Conservation (phyloP, 2,113 vertebrate species). For the Miniopterus natalensis region DNA sequence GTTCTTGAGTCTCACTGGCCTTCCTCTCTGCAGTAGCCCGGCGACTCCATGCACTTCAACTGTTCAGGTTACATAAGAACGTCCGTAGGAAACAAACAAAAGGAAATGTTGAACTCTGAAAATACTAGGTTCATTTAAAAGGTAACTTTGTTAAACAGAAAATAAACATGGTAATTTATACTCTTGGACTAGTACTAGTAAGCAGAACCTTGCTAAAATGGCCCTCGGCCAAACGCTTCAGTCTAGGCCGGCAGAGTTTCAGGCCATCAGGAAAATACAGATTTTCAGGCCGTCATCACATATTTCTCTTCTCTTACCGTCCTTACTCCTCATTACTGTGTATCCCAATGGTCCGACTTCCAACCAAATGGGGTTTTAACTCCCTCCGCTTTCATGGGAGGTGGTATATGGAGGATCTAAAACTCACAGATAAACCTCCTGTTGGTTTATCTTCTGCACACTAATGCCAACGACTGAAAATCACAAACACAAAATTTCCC, state of each 20-base stretch:
- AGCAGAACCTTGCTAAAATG: neutral
- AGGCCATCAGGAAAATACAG: neutral
- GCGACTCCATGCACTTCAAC: neutral
- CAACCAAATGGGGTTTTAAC: slow-evolving; percentile 9
- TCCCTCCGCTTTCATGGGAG: neutral
- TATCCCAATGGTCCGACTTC: neutral
- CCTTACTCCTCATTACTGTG: neutral
- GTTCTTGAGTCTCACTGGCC: fast-evolving
- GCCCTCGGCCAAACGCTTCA: neutral
- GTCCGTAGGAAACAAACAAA: neutral
- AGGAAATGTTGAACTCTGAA: neutral
- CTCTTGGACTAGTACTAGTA: neutral
- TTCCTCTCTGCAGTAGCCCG: neutral
- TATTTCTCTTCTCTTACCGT: neutral
- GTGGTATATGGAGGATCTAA: neutral
- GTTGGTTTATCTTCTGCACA: neutral
- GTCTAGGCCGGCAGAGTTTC: neutral
- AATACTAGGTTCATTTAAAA: neutral
- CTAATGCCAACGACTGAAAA: slow-evolving; percentile 58
- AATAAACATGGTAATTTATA: neutral
- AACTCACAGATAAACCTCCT: slow-evolving; percentile 57
- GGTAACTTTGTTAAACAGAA: neutral
- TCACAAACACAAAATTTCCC: neutral
- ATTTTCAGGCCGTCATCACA: neutral
- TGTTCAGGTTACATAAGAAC: neutral